Evolutionary conservation across 2,888 invertebrate species (phyloP).

Genomic region (Calephelis perditalis): DNA sequence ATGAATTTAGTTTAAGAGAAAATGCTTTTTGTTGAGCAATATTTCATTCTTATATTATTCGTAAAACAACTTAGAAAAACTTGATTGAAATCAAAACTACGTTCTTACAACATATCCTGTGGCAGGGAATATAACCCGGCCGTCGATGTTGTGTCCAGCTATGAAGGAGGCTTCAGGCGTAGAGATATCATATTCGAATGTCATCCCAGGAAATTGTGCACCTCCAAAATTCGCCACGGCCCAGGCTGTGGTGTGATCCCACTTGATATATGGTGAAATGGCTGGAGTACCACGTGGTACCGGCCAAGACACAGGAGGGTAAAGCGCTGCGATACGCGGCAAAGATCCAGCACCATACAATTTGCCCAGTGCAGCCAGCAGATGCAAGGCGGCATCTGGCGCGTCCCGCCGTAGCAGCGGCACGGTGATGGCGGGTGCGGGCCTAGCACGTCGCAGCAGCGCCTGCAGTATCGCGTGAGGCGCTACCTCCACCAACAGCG

Average conservation of each 20-base stretch:
- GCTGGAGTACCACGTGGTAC: conserved; percentile 95
- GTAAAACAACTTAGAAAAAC: too few relatives aligned
- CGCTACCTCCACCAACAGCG: conserved; percentile 92
- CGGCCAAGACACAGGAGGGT: conserved; percentile 87
- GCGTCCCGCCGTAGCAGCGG: conserved; percentile 91
- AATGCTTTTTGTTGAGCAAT: too few relatives aligned
- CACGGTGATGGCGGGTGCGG: conserved; percentile 85
- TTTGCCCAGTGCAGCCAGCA: conserved; percentile 86
- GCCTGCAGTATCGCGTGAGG: conserved; percentile 98
- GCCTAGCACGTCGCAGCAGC: conserved; percentile 91
- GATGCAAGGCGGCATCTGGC: conserved; percentile 84
- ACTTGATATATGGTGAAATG: conserved; percentile 89
- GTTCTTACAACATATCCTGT: conserved; percentile 89
- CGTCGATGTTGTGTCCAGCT: conserved; percentile 94
- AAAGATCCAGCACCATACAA: conserved; percentile 89
- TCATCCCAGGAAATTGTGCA: conserved; percentile 84
- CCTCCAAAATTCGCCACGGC: conserved; percentile 86
- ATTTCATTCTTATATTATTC: too few relatives aligned
- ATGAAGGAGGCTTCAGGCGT: conserved; percentile 86
- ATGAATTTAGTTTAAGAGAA: too few relatives aligned
- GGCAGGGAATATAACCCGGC: conserved; percentile 95
- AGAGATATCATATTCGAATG: conserved; percentile 86
- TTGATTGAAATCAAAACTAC: not conserved
- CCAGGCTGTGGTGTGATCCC: conserved; percentile 97
- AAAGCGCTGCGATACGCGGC: conserved; percentile 85